These are phyloP conservation scores for Bubo bubo DNA, from an alignment of 2,113 vertebrate species.

Conservation along the genomic window DNA sequence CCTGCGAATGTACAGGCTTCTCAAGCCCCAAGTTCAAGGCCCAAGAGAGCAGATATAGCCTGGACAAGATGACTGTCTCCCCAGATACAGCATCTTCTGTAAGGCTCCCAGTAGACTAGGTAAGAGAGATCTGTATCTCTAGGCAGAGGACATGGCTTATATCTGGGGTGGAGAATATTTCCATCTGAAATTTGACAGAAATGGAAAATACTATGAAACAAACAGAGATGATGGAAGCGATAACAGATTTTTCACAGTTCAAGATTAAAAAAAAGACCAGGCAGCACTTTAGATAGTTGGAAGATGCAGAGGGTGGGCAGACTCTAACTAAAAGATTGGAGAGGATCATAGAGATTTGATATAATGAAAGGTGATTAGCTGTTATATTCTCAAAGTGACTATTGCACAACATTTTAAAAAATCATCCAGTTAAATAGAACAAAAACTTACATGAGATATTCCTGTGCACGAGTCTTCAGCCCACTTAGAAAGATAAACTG, in stretches of 20 bases:
- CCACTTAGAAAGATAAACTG: not conserved
- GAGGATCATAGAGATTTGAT: not conserved
- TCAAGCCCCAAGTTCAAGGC: not conserved
- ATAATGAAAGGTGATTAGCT: not conserved
- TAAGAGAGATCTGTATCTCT: not conserved
- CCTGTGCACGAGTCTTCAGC: not conserved
- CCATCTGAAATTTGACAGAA: not conserved
- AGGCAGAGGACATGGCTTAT: not conserved
- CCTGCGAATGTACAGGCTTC: rapidly evolving
- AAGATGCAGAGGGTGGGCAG: not conserved
- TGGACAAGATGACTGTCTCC: not conserved
- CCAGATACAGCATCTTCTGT: not conserved
- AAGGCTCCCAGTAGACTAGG: not conserved
- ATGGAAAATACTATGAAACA: not conserved
- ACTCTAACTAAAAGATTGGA: not conserved
- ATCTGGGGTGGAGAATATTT: not conserved
- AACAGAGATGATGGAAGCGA: not conserved
- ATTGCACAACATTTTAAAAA: not conserved
- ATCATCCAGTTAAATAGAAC: not conserved
- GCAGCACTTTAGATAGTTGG: not conserved
- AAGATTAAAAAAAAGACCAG: not conserved
- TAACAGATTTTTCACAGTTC: not conserved
- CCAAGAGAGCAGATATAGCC: not conserved
- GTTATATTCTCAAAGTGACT: not conserved
- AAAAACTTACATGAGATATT: not conserved